A percentile compares a stretch with the other conserved stretches of the same genome.
These are phyloP conservation scores for Sinotaia quadrata DNA, from an alignment of 2,888 invertebrate genomes.

Conservation along the genomic window DNA sequence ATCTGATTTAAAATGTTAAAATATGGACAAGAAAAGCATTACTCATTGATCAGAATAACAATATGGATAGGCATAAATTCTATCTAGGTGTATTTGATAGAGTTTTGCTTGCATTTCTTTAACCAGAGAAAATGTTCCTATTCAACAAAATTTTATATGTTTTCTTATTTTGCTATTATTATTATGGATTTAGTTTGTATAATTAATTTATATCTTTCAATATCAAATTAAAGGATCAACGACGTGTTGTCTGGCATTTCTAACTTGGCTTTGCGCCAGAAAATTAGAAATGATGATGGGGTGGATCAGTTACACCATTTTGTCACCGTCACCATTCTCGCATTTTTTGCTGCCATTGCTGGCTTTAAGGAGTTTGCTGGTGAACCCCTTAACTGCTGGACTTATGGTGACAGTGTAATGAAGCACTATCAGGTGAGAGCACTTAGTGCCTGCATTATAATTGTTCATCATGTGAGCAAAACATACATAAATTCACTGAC, in stretches of 20 bases:
- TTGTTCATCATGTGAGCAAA: neutral
- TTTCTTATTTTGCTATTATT: too few relatives aligned
- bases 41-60: too few relatives aligned
- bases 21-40: too few relatives aligned
- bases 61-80: too few relatives aligned
- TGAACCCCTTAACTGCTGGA: constrained; percentile 30
- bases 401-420: constrained; percentile 13
- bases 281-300: constrained; percentile 32
- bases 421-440: constrained; percentile 29
- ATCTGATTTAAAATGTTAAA: too few relatives aligned
- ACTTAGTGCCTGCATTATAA: neutral
- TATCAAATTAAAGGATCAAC: constrained; percentile 35
- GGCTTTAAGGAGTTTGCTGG: constrained; percentile 34
- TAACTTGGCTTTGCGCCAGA: constrained; percentile 24
- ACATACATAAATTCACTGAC: neutral
- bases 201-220: too few relatives aligned
- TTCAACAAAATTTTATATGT: too few relatives aligned
- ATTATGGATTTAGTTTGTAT: too few relatives aligned
- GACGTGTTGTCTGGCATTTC: constrained; percentile 19
- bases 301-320: constrained; percentile 37
- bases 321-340: constrained; percentile 36
- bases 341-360: constrained; percentile 28
- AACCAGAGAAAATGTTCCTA: too few relatives aligned
- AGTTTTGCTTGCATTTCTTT: too few relatives aligned
- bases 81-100: too few relatives aligned